Conservation (phyloP, 2,888 invertebrate genomes). For the Cryptocheilus praepositus region DNA sequence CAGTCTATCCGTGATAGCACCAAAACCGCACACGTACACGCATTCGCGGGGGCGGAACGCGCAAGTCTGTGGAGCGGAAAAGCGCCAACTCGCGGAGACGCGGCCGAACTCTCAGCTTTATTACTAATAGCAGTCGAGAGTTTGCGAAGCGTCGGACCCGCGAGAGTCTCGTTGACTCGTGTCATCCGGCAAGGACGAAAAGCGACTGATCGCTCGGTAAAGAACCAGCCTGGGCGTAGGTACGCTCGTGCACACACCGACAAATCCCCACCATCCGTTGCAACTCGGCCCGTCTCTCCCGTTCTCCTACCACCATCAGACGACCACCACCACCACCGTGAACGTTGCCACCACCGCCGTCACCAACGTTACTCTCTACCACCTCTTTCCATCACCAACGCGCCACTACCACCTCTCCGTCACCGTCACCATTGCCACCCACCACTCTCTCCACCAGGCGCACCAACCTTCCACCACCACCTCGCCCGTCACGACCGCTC, state of each 20-base stretch:
- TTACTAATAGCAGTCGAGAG: background rate
- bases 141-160: conserved; percentile 15
- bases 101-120: too few species aligned
- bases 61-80: conserved; percentile 5
- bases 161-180: conserved; percentile 25
- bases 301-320: conserved; percentile 12
- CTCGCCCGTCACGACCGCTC: conserved; percentile 21
- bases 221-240: conserved; percentile 60
- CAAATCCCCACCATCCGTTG: conserved; percentile 40
- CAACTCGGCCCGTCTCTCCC: conserved; percentile 8
- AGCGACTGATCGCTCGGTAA: conserved; percentile 69
- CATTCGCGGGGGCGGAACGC: background rate
- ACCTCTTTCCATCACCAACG: conserved; percentile 23
- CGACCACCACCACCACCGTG: conserved; percentile 24
- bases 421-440: conserved; percentile 30
- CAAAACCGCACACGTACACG: background rate
- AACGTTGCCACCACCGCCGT: conserved; percentile 17
- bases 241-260: conserved; percentile 28
- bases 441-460: conserved; percentile 27
- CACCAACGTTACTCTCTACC: conserved; percentile 29
- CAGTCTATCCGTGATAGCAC: too few species aligned
- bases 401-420: conserved; percentile 39
- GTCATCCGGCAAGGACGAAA: conserved; percentile 66
- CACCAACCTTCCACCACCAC: conserved; percentile 25
- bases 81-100: conserved; percentile 39